A percentile compares a stretch with the other conserved stretches of the same genome.
Evolutionary conservation across 2,113 vertebrate genomes (phyloP).

Genomic region (Carollia perspicillata): DNA sequence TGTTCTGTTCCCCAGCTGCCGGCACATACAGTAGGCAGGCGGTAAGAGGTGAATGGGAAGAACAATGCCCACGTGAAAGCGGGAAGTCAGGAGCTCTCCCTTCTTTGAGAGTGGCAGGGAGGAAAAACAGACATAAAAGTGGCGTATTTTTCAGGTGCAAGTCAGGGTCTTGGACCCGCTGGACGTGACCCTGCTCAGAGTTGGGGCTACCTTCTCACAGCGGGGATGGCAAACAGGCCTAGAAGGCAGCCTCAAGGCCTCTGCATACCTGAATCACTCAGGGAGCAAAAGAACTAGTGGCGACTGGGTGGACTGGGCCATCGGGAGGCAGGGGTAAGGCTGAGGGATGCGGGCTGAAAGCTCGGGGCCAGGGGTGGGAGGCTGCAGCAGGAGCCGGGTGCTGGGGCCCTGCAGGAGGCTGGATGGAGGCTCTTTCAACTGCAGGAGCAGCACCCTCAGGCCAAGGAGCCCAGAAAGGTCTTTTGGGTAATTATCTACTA

Average conservation of each 20-base stretch:
- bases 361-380: background rate
- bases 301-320: background rate
- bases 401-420: background rate
- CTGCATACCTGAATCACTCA: background rate
- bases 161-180: background rate
- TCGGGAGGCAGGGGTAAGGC: background rate
- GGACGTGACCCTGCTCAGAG: background rate
- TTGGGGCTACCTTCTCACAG: background rate
- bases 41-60: background rate
- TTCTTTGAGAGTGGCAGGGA: background rate
- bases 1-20: background rate
- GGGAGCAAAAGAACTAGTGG: background rate
- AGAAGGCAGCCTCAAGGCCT: background rate
- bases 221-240: background rate
- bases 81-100: background rate
- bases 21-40: background rate
- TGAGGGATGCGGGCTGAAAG: background rate
- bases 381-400: background rate
- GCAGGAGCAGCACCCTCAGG: no score
- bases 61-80: rapidly evolving
- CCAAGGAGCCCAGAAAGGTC: background rate
- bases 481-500: no score
- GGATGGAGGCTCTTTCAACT: background rate
- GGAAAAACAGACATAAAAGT: background rate
- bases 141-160: background rate